These are phyloP conservation scores for Drosophila elegans DNA, from an alignment of 1,140 invertebrate species.

Conservation along the genomic window DNA sequence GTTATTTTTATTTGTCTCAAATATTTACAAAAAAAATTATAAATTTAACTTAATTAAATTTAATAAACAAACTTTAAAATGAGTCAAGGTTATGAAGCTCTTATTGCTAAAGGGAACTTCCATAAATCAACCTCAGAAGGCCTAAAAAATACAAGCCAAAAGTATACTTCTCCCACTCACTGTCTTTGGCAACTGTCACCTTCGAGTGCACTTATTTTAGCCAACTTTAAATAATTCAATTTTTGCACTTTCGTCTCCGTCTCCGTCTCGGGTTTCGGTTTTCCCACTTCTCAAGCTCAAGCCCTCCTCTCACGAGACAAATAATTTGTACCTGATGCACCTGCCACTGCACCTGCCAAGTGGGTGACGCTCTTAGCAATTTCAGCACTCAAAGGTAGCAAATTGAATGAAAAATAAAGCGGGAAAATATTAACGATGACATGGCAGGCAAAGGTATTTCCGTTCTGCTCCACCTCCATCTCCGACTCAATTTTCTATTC, in stretches of 20 bases:
- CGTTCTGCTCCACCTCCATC: constrained; percentile 13
- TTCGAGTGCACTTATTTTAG: constrained; percentile 32
- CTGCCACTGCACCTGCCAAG: constrained; percentile 38
- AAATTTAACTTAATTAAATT: neutral
- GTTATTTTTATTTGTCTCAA: neutral
- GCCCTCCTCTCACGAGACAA: neutral
- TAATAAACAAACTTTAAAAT: neutral
- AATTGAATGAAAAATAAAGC: constrained; percentile 39
- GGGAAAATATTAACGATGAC: constrained; percentile 45
- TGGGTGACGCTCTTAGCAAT: constrained; percentile 29
- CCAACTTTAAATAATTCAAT: constrained; percentile 41
- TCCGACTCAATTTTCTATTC: constrained; percentile 43
- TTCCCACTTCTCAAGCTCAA: neutral
- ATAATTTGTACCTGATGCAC: constrained; percentile 35
- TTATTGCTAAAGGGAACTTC: neutral
- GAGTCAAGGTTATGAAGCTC: constrained; percentile 5
- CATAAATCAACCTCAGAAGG: constrained; percentile 18
- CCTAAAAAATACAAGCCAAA: neutral
- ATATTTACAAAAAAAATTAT: neutral
- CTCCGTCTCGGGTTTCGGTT: constrained; percentile 8
- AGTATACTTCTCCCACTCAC: constrained; percentile 11
- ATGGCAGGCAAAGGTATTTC: constrained; percentile 49
- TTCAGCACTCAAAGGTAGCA: constrained; percentile 38
- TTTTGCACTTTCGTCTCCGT: constrained; percentile 32
- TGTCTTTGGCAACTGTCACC: constrained; percentile 17